Evolutionary conservation across 2,113 vertebrate species (phyloP), one percentile per base, ranked within the genome.

Genomic region (Cynocephalus volans): DNA sequence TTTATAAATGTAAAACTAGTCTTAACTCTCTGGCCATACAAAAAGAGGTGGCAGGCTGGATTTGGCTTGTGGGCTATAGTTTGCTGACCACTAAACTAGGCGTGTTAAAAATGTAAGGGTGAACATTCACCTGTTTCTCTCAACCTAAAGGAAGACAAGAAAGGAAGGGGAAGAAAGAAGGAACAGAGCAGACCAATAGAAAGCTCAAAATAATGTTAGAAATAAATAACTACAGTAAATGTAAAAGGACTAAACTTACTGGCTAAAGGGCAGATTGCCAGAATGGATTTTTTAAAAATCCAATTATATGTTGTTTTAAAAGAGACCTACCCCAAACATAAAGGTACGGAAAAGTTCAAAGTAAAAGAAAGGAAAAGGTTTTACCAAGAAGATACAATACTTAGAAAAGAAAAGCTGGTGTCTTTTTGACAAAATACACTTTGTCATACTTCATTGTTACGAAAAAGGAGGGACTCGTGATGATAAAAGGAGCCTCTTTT

Each of bases 281-380:
- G 41, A 52, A 79, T 52, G 41, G 62, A 70, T 52, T 77, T 90
- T 85, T 90, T 1, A 0, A 15, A 15, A 56, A 84, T 67, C n/a
- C 48, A 90, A 76, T 67, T 84, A 82, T 24, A 69, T 90, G 50
- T 52, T 88, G n/a, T 76, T 85, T 90, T 85, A 60, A 84, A 54
- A 85, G 88, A 95, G 52, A 84, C 26, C 67, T 58, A 31, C 15
- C 21, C 50, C 28, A 83, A 90, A 91, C 54, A 62, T 79, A 72
- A 79, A 26, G 26, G 33, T 70, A 62, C 45, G 31, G 58, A 79
- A 60, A 79, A 54, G 15, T 86, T 95, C 81, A 95, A 72, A 62
- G 23, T 52, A 41, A 88, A 88, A 62, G 64, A 52, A 88, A 73
- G 65, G 41, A 50, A 76, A 90, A 54, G n/a, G 17, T 82, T 82